Evolutionary conservation across 2,113 vertebrate genomes (phyloP), one percentile per base, ranked within the genome.

Genomic region (Sinocyclocheilus anshuiensis): DNA sequence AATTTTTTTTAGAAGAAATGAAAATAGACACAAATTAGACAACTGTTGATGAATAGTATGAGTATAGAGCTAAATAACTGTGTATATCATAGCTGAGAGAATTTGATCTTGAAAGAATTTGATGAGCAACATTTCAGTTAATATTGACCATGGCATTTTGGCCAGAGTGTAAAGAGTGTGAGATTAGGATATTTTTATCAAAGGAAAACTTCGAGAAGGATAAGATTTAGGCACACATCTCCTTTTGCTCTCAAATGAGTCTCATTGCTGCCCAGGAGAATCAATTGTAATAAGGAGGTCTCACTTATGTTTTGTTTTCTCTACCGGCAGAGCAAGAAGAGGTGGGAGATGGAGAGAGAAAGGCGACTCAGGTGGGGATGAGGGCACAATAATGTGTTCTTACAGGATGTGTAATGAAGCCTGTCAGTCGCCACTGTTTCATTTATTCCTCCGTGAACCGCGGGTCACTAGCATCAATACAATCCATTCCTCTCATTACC

Each of bases 401-500:
- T 86, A 80, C 67, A 86, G 67, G 85, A 86, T 20, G 77, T 55
- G 65, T 81, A 61, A 86, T 72, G 77, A 80, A 72, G 67, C 65
- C n/a, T 81, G 84, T 86, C 84, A 50, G 36, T 79, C 11, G 39
- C 57, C 74, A 55, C 48, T 36, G 29, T 79, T 85, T 78, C 48
- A 6, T 79, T 85, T 55, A 79, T 79, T 85, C 76, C 45, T 85
- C 63, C 13, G 33, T 79, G 84, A 61, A 84, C 86, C 63, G 15
- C 39, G 13, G 86, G 74, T 79, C 86, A 84, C 80, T 4, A 53
- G 57, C 42, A 55, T 83, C 48, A 65, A 67, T 76, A 77, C 72
- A 59, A 77, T 77, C 81, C 86, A 87, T 87, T 83, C 80, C 36
- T 83, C 75, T 80, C 85, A 81, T 81, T 81, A 81, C 79, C 2